phyloP scores from a whole-genome alignment of 1,140 invertebrate species.

The Drosophila sp. region DNA sequence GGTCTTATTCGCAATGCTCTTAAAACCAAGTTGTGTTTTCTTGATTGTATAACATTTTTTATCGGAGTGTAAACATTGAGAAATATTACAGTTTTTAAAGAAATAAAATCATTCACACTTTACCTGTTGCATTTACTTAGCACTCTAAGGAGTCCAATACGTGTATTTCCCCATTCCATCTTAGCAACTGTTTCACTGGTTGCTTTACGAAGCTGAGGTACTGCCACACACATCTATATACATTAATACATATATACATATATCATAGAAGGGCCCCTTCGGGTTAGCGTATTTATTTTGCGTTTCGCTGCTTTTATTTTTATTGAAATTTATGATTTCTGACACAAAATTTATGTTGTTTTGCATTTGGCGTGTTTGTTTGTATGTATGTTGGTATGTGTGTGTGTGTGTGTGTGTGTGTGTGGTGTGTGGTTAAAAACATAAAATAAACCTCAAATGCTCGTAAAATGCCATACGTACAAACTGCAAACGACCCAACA shows the following conservation, averaged over 20 bases:
- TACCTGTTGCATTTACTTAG: conserved; percentile 71
- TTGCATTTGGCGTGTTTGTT: conserved; percentile 52
- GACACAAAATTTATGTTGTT: conserved; percentile 79
- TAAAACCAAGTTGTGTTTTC: too few species aligned
- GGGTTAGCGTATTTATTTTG: conserved; percentile 65
- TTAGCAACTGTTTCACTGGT: background rate
- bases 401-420: conserved; percentile 5
- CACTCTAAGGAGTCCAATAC: conserved; percentile 34
- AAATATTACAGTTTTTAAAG: background rate
- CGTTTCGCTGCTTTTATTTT: conserved; percentile 69
- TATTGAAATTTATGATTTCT: conserved; percentile 83
- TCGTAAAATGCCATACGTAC: conserved; percentile 68
- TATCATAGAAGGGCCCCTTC: background rate
- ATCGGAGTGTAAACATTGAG: too few species aligned
- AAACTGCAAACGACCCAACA: conserved; percentile 24
- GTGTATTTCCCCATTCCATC: background rate
- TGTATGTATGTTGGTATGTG: conserved; percentile 12
- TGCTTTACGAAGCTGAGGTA: background rate
- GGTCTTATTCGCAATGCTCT: too few species aligned
- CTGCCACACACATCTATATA: too few species aligned
- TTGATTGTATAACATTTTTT: too few species aligned
- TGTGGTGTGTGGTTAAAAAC: conserved; percentile 47
- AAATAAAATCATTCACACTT: conserved; percentile 14
- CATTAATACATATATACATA: too few species aligned
- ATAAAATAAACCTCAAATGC: conserved; percentile 82